A percentile compares a stretch with the other conserved stretches of the same genome.
Evolutionary conservation across 2,113 vertebrate genomes (phyloP).

Genomic region (Nothocercus julius): DNA sequence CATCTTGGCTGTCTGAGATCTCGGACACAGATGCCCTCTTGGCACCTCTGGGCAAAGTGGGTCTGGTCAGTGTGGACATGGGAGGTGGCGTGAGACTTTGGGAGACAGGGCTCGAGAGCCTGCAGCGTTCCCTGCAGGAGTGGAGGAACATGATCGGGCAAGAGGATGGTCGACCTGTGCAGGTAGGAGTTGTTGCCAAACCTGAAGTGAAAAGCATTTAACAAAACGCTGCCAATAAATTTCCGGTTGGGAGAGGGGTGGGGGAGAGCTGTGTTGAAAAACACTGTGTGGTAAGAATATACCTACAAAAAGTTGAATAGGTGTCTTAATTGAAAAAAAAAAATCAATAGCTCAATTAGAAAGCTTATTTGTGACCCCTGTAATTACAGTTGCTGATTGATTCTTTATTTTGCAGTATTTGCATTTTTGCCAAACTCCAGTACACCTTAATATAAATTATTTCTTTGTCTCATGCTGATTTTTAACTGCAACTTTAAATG

Average conservation of each 20-base stretch:
- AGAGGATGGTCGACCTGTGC: constrained; percentile 84
- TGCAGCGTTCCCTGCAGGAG: constrained; percentile 90
- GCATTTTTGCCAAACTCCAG: constrained; percentile 21
- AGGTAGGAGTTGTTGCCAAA: constrained; percentile 79
- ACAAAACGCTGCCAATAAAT: not conserved
- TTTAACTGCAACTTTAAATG: not conserved
- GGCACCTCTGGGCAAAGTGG: constrained; percentile 81
- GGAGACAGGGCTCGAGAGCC: constrained; percentile 90
- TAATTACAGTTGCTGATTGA: not conserved
- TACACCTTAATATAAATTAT: constrained; percentile 3
- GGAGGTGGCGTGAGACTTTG: constrained; percentile 89
- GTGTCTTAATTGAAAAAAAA: not conserved
- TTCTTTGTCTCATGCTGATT: not conserved
- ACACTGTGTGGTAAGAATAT: not conserved
- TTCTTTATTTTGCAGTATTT: not conserved
- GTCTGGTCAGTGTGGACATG: constrained; percentile 91
- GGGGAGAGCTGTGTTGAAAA: not conserved
- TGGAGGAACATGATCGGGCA: constrained; percentile 96
- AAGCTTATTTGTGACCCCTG: not conserved
- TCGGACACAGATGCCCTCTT: constrained; percentile 88
- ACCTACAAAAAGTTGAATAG: not conserved
- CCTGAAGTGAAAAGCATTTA: not conserved
- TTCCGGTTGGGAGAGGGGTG: not conserved
- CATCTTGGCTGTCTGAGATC: constrained; percentile 90
- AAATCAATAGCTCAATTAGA: not conserved